phyloP scores from a whole-genome alignment of 2,797 vertebrate genomes.

The Diglossa cyanea region DNA sequence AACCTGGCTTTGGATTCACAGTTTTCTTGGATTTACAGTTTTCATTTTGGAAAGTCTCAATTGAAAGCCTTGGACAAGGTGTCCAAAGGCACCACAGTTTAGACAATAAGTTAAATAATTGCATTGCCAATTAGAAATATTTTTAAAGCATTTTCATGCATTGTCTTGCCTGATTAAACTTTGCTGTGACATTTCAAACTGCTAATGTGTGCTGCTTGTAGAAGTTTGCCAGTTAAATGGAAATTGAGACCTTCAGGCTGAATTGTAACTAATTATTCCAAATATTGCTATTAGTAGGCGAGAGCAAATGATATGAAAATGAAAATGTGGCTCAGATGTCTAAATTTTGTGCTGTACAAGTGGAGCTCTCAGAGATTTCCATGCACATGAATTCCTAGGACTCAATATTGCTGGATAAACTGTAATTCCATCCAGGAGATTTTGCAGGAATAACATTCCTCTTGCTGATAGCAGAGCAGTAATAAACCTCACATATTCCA shows the following conservation, averaged over 20 bases:
- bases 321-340: not conserved
- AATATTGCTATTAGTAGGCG: constrained; percentile 27
- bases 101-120: not conserved
- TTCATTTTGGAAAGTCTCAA: not conserved
- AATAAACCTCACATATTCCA: not conserved
- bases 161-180: constrained; percentile 1
- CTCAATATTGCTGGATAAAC: not conserved
- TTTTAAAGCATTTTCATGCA: not conserved
- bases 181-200: constrained; percentile 25
- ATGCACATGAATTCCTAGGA: not conserved
- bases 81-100: not conserved
- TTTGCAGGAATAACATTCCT: not conserved
- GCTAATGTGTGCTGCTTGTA: not conserved
- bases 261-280: constrained; percentile 46
- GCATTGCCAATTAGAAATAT: not conserved
- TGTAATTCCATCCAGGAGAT: not conserved
- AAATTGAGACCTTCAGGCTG: constrained; percentile 40
- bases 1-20: not conserved
- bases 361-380: not conserved
- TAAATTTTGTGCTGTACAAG: not conserved
- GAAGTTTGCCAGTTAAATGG: constrained; percentile 22
- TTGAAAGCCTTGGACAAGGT: not conserved
- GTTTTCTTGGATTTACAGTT: not conserved
- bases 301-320: constrained; percentile 8
- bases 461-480: not conserved